phyloP scores from a whole-genome alignment of 2,888 invertebrate species.

The Zaprionus lineosus region DNA sequence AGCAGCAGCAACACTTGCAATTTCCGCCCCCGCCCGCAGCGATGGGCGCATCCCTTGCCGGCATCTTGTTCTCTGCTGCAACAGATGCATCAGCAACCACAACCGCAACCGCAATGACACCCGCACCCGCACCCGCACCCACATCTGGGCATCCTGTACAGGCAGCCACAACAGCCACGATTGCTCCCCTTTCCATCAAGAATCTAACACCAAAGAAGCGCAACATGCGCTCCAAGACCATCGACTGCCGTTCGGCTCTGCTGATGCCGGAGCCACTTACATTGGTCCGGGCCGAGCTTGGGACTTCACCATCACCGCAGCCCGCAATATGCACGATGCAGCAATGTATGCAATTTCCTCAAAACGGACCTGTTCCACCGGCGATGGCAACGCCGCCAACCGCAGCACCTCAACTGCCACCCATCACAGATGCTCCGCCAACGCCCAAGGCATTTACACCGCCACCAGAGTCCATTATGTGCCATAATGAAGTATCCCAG shows the following conservation, averaged over 20 bases:
- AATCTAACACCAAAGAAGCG: conserved; percentile 67
- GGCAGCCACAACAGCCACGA: conserved; percentile 11
- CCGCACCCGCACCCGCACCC: no score
- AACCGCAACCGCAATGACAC: background rate
- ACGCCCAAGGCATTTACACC: no score
- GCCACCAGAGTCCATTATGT: background rate
- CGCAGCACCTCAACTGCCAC: background rate
- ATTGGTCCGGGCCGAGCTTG: no score
- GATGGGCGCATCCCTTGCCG: conserved; percentile 6
- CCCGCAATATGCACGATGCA: background rate
- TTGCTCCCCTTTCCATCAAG: conserved; percentile 17
- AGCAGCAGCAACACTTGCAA: background rate
- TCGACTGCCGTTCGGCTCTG: conserved; percentile 67
- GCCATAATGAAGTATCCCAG: background rate
- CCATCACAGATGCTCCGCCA: conserved; percentile 1
- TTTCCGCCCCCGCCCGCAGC: background rate
- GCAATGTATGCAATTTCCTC: conserved; percentile 3
- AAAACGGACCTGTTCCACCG: conserved; percentile 1
- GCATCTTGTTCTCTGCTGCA: conserved; percentile 1
- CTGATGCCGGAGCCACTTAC: conserved; percentile 20
- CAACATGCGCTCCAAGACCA: conserved; percentile 75
- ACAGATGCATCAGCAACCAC: background rate
- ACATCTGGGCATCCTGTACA: no score
- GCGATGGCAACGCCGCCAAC: background rate
- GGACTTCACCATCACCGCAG: background rate